These are phyloP conservation scores for Rhinogobio ventralis DNA, from an alignment of 2,797 vertebrate genomes.

Conservation along the genomic window DNA sequence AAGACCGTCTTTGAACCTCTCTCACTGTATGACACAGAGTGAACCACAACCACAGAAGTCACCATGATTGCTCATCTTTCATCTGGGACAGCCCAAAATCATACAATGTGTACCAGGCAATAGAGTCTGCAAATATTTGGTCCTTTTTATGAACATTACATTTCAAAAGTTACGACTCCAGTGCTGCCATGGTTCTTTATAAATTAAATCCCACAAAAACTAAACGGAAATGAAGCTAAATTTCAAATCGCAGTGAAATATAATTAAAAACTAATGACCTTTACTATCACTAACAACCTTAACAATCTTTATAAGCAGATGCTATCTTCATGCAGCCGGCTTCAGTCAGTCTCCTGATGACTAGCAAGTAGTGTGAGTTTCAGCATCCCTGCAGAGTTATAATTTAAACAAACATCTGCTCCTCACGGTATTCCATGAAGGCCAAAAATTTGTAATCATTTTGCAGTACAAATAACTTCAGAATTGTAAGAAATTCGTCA, in stretches of 20 bases:
- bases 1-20: too few species aligned
- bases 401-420: slow-evolving; percentile 39
- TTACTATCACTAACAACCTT: not conserved
- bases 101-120: too few species aligned
- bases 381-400: slow-evolving; percentile 6
- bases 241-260: not conserved
- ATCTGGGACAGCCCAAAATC: too few species aligned
- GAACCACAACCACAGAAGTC: too few species aligned
- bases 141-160: not conserved
- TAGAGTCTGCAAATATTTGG: not conserved
- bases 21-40: too few species aligned
- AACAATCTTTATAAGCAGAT: slow-evolving; percentile 19
- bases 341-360: slow-evolving; percentile 13
- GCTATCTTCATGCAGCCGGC: slow-evolving; percentile 8
- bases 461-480: not conserved
- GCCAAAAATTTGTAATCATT: not conserved
- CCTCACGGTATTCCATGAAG: slow-evolving; percentile 2
- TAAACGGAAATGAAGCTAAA: not conserved
- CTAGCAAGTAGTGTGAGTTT: slow-evolving; percentile 5
- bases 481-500: not conserved
- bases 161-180: not conserved
- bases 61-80: too few species aligned
- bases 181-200: not conserved
- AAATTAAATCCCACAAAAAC: not conserved
- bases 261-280: not conserved